Base-by-base conservation (phyloP, 1,140 invertebrate species). In the Drosophila yakuba region DNA sequence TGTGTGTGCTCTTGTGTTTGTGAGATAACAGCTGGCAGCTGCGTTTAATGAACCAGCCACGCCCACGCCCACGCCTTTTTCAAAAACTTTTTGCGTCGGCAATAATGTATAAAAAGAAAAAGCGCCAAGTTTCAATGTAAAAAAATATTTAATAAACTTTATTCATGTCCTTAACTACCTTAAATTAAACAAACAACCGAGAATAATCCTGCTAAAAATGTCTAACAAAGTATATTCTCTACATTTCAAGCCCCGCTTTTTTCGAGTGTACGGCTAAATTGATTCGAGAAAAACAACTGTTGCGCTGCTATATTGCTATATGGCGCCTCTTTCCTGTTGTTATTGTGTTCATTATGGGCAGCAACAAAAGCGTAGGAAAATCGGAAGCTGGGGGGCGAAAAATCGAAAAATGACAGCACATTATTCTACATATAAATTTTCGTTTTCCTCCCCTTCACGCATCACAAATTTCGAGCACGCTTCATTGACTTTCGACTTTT, bases 31-130 rank as follows among this genome's bases (percentile, higher is more conserved):
- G 69, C 69, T 63, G 80, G 50, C 82, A 85, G 82, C 82, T 85
- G 82, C 82, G 82, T 81, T 81, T 86, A 85, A 85, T 85, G 82
- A 86, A 86, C 82, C 82, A 78, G 78, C 82, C 82, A 80, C 74
- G 82, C 74, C 82, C 82, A 80, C 74, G 82, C 74, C 82, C 82
- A 78, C 66, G 74, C 73, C 76, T 81, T 78, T 80, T 59, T 56
- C 44, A 47, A 80, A 76, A 85, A 78, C 41, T 85, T 85, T 80
- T 84, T 45, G 64, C 57, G 1, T 35, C 25, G 74, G 61, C 64
- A 75, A 72, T 86, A 86, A 63, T 32, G 48, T 52, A 36, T 32
- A 54, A 14, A 39, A 11, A 38, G 32, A 60, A 61, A 57, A 66
- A 67, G 52, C 58, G 25, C 11, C 5, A 41, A 23, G 44, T 36